Percentiles rank a stretch among this genome's conserved stretches.
Evolutionary conservation across 1,140 invertebrate species (phyloP).

Genomic region (Philopotamus ludificatus): DNA sequence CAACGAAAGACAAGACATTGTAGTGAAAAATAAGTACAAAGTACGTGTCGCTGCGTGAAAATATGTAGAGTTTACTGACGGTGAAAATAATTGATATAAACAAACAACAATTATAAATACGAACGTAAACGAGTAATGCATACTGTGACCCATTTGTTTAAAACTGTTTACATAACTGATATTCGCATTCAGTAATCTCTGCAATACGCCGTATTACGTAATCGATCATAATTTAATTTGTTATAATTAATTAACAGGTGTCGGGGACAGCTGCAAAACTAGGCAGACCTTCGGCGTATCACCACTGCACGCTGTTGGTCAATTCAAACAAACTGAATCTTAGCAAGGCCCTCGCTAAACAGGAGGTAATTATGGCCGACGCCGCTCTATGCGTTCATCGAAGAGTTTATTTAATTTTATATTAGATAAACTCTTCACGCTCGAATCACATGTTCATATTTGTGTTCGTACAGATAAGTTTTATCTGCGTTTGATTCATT

Average conservation of each 20-base stretch:
- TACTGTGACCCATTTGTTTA: no score
- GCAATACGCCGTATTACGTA: no score
- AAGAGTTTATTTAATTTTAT: no score
- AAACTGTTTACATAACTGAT: neutral
- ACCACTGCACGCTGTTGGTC: conserved; percentile 91
- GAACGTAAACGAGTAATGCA: no score
- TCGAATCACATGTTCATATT: conserved; percentile 12
- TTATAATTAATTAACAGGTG: no score
- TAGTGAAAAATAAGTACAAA: conserved; percentile 78
- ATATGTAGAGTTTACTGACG: no score
- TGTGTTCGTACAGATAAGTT: conserved; percentile 8
- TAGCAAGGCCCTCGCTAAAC: conserved; percentile 63
- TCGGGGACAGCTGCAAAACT: conserved; percentile 92
- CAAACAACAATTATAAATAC: no score
- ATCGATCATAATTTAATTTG: no score
- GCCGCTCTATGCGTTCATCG: neutral
- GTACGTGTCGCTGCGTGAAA: conserved; percentile 51
- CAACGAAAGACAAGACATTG: conserved; percentile 79
- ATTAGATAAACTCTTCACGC: neutral
- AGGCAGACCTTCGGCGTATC: conserved; percentile 81
- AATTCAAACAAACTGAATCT: conserved; percentile 76
- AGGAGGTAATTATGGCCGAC: conserved; percentile 61
- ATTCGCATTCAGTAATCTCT: no score
- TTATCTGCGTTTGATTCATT: conserved; percentile 13
- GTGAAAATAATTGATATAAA: no score